Evolutionary conservation across 2,797 vertebrate species (phyloP).

Genomic region (Cyprinodon diabolis): DNA sequence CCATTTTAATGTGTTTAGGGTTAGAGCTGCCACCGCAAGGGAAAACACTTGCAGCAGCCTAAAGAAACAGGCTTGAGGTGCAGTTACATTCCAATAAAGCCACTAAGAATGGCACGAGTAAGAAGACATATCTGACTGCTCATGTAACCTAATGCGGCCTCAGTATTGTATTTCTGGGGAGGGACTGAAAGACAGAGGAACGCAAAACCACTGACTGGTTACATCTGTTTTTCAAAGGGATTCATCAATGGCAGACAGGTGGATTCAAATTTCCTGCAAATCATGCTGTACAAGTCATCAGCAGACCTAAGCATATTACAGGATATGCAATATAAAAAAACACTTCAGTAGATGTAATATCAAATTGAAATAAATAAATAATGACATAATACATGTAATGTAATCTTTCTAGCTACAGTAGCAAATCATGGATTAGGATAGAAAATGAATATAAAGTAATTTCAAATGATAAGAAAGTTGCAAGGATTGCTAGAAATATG

Average conservation of each 20-base stretch:
- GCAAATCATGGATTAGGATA: background rate
- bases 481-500: conserved; percentile 11
- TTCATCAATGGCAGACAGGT: conserved; percentile 46
- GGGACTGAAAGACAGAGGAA: conserved; percentile 27
- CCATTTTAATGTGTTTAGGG: conserved; percentile 20
- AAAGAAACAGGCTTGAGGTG: conserved; percentile 25
- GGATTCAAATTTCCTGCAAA: conserved; percentile 55
- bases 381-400: too few relatives aligned
- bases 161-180: conserved; percentile 34
- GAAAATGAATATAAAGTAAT: background rate
- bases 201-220: conserved; percentile 51
- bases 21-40: conserved; percentile 17
- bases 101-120: conserved; percentile 25
- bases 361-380: background rate
- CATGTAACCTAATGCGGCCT: conserved; percentile 61
- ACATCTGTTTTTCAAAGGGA: conserved; percentile 57
- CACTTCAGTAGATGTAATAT: conserved; percentile 7
- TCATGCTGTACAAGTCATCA: conserved; percentile 12
- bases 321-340: conserved; percentile 17
- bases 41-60: conserved; percentile 24
- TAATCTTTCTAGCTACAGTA: background rate
- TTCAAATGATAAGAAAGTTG: conserved; percentile 9
- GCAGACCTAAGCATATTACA: background rate
- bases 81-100: conserved; percentile 13
- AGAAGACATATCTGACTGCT: conserved; percentile 58